Conservation (phyloP, 1,140 invertebrate genomes). For the Stegodyphus dumicola region DNA sequence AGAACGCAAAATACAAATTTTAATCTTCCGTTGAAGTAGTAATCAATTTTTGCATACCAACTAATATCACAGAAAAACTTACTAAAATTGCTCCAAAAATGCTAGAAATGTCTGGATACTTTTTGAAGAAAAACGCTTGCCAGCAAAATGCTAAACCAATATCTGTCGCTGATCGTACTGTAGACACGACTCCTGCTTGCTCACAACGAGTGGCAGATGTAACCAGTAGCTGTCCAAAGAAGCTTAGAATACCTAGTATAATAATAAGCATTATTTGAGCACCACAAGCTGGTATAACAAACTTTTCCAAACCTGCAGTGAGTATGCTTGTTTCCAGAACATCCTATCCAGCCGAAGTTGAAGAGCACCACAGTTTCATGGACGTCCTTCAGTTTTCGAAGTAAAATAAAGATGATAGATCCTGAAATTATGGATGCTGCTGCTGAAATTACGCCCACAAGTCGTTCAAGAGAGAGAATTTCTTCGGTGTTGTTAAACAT, state of each 20-base stretch:
- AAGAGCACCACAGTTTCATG: constrained; percentile 93
- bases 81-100: constrained; percentile 84
- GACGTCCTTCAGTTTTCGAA: constrained; percentile 85
- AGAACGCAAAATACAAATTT: no score
- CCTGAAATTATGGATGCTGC: constrained; percentile 87
- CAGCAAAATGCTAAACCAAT: constrained; percentile 92
- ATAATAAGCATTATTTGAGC: constrained; percentile 82
- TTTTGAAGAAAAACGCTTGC: constrained; percentile 83
- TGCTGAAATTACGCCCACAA: constrained; percentile 83
- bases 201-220: constrained; percentile 88
- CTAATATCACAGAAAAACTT: constrained; percentile 83
- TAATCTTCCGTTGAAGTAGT: no score
- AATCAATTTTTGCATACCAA: constrained; percentile 84
- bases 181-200: constrained; percentile 88
- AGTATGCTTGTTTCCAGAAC: constrained; percentile 82
- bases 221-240: constrained; percentile 86
- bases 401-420: constrained; percentile 86
- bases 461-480: background rate
- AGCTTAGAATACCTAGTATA: constrained; percentile 85
- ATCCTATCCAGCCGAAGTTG: constrained; percentile 87
- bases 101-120: constrained; percentile 84
- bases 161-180: constrained; percentile 83
- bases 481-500: constrained; percentile 55
- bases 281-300: constrained; percentile 84
- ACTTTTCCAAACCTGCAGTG: constrained; percentile 78